Conservation (phyloP, 2,113 vertebrate genomes). For the Platysternon megacephalum region DNA sequence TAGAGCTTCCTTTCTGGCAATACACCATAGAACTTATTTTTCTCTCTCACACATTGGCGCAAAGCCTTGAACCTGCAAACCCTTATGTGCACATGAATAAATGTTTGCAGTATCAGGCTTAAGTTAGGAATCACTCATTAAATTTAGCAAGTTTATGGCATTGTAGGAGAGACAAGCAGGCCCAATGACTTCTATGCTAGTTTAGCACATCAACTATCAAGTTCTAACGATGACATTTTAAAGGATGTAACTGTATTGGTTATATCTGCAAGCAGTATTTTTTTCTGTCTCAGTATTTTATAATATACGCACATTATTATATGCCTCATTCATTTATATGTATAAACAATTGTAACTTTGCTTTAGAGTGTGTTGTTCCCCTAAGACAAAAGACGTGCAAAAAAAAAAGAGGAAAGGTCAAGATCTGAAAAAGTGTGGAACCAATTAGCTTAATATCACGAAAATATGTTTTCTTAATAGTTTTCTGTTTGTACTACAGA, state of each 20-base stretch:
- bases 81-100: not conserved
- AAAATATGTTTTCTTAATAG: not conserved
- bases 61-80: not conserved
- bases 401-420: not conserved
- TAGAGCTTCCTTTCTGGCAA: not conserved
- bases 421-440: not conserved
- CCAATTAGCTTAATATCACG: not conserved
- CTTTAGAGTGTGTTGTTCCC: not conserved
- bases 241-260: not conserved
- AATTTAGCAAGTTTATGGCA: not conserved
- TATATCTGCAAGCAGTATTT: not conserved
- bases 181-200: not conserved
- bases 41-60: not conserved
- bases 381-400: not conserved
- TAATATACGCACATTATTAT: not conserved
- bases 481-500: not conserved
- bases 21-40: not conserved
- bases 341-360: not conserved
- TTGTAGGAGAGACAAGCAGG: not conserved
- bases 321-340: fast-evolving
- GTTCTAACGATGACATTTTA: not conserved
- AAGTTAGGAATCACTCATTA: not conserved
- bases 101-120: not conserved
- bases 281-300: not conserved
- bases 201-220: fast-evolving